These are phyloP conservation scores for Dromaius novaehollandiae DNA, from an alignment of 2,113 vertebrate species.

Conservation along the genomic window DNA sequence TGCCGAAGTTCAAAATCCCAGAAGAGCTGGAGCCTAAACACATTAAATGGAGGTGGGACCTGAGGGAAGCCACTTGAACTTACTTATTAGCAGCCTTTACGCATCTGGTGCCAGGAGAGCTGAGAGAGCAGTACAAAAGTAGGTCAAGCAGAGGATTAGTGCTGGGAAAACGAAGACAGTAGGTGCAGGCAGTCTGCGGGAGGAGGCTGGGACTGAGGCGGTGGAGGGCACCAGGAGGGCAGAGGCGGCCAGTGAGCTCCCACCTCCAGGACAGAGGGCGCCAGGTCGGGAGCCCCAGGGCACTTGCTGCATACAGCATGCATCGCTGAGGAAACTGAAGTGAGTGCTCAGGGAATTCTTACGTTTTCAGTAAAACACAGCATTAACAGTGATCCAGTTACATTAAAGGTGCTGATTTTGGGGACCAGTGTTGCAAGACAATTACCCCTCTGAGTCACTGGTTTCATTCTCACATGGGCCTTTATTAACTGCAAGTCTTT, in stretches of 20 bases:
- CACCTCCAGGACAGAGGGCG: background rate
- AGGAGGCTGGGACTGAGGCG: fast-evolving
- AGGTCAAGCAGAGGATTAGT: background rate
- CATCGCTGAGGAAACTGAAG: background rate
- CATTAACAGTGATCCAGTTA: conserved; percentile 51
- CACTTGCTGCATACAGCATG: background rate
- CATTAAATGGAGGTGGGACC: background rate
- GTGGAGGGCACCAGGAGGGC: background rate
- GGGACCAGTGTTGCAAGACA: conserved; percentile 33
- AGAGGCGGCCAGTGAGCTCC: background rate
- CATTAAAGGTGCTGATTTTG: conserved; percentile 15
- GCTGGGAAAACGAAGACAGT: background rate
- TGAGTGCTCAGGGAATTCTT: background rate
- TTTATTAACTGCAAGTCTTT: conserved; percentile 54
- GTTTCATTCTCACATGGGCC: conserved; percentile 25
- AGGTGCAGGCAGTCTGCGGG: fast-evolving
- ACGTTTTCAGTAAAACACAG: conserved; percentile 38
- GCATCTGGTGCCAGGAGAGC: background rate
- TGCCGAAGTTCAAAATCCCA: background rate
- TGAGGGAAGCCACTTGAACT: background rate
- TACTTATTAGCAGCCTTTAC: background rate
- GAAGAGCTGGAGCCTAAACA: background rate
- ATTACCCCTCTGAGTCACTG: conserved; percentile 42
- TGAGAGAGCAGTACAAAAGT: background rate
- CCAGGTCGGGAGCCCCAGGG: background rate